Percentiles rank a stretch among this genome's conserved stretches.
Conservation (phyloP, 2,113 vertebrate species). For the Orthonyx spaldingii region DNA sequence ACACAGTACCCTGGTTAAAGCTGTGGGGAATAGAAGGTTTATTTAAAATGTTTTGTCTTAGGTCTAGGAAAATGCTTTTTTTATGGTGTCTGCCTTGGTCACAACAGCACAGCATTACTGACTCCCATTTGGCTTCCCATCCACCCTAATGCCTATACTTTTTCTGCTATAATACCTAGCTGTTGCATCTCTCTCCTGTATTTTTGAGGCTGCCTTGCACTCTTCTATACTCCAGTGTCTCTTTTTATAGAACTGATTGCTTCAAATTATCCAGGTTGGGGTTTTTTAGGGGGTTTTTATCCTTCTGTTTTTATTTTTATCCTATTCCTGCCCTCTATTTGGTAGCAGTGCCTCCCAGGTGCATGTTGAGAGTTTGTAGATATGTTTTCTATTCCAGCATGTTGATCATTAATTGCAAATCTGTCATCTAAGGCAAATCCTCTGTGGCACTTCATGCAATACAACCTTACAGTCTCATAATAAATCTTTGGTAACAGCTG, state of each 20-base stretch:
- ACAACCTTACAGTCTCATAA: background rate
- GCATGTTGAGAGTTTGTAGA: accelerated
- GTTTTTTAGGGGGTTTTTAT: accelerated
- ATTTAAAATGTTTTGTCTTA: background rate
- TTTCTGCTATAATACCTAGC: background rate
- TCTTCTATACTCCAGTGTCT: background rate
- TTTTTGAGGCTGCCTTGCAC: background rate
- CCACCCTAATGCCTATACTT: accelerated
- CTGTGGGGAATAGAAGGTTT: background rate
- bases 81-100: background rate
- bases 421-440: background rate
- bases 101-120: background rate
- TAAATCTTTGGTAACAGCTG: background rate
- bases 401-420: background rate
- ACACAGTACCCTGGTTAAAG: background rate
- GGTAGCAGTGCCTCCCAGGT: background rate
- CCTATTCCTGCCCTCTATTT: accelerated
- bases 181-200: background rate
- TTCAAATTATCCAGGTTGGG: background rate
- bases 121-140: background rate
- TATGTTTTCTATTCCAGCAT: background rate
- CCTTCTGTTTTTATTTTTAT: background rate
- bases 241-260: background rate
- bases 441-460: background rate
- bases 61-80: background rate